Conservation (phyloP, 2,113 vertebrate species). For the Forbesichthys papilliferus region DNA sequence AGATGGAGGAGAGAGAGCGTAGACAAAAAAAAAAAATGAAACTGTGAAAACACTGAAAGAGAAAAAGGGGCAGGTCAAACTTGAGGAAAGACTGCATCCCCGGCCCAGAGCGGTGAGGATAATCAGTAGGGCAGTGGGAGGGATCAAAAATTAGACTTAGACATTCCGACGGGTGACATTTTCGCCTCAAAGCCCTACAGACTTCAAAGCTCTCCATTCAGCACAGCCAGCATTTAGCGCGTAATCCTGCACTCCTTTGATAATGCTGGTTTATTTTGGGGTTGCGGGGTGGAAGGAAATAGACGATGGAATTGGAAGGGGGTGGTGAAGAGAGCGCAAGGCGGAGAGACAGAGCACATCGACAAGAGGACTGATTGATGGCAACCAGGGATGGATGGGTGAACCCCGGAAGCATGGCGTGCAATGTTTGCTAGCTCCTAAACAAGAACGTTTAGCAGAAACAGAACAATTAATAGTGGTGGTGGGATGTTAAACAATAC, state of each 20-base stretch:
- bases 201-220: slow-evolving; percentile 64
- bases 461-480: too few species aligned
- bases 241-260: slow-evolving; percentile 64
- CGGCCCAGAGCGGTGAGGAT: slow-evolving; percentile 11
- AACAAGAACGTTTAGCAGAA: too few species aligned
- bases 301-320: not conserved
- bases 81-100: slow-evolving; percentile 13
- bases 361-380: not conserved
- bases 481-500: not conserved
- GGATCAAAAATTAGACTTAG: slow-evolving; percentile 42
- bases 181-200: slow-evolving; percentile 58
- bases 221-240: slow-evolving; percentile 56
- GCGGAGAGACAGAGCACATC: slow-evolving; percentile 7
- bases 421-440: too few species aligned
- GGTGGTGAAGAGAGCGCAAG: slow-evolving; percentile 6
- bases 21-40: not conserved
- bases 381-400: not conserved
- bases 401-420: too few species aligned
- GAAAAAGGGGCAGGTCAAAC: not conserved
- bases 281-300: slow-evolving; percentile 46
- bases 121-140: not conserved
- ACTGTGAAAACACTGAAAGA: too few species aligned
- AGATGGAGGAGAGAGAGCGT: not conserved
- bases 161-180: slow-evolving; percentile 65
- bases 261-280: slow-evolving; percentile 65